Conservation (phyloP, 2,113 vertebrate species). For the Hemicordylus capensis region DNA sequence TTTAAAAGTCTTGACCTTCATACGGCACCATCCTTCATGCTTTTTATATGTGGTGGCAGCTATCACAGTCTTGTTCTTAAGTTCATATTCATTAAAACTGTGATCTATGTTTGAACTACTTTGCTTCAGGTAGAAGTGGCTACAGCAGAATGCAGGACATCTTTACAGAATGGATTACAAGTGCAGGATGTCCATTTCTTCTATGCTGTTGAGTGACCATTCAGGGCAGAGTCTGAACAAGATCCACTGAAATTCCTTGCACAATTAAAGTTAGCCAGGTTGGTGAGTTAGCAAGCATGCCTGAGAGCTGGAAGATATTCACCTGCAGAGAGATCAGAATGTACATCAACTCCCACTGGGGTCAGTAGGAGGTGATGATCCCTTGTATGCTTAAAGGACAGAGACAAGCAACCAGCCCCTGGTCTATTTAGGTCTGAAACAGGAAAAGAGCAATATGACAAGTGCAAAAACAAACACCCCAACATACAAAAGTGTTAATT, state of each 20-base stretch:
- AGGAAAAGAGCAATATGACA: constrained; percentile 13
- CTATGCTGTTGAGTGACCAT: constrained; percentile 3
- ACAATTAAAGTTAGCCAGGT: neutral
- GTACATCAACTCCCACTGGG: neutral
- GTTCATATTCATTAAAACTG: rapidly evolving
- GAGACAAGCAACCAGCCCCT: neutral
- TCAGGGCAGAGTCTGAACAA: neutral
- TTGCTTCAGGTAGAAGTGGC: constrained; percentile 6
- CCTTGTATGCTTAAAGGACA: rapidly evolving
- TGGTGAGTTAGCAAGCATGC: rapidly evolving
- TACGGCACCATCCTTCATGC: neutral
- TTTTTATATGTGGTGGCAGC: neutral
- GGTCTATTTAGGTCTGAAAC: neutral
- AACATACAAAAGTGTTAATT: constrained; percentile 15
- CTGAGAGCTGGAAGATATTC: neutral
- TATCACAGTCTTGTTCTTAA: neutral
- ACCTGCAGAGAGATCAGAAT: neutral
- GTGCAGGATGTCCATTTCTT: constrained; percentile 1
- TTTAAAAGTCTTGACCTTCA: constrained; percentile 45
- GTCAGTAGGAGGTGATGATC: rapidly evolving
- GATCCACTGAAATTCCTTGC: neutral
- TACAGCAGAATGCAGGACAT: neutral
- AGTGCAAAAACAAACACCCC: constrained; percentile 24
- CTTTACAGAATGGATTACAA: constrained; percentile 25
- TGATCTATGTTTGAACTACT: neutral